Base-by-base conservation (phyloP, 2,797 vertebrate genomes). In the Heliangelus exortis region DNA sequence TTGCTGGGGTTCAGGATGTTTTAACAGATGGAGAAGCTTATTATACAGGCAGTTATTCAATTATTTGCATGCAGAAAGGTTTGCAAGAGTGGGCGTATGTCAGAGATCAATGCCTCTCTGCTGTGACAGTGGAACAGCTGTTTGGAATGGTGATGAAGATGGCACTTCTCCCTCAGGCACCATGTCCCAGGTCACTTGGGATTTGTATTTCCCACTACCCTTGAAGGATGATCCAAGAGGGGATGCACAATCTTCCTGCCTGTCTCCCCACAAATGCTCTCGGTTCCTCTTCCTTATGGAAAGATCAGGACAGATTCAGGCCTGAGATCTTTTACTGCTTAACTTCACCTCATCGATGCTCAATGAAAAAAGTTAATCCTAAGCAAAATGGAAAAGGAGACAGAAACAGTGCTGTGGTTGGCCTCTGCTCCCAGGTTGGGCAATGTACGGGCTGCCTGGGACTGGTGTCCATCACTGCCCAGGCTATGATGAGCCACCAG, bases 401-500 rank as follows among this genome's bases (percentile, higher is more conserved):
- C 11, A 39, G 25, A 55, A 83, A 18, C 13, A 3, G 4, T 43
- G 59, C 36, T 66, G 33, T 41, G 50, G 14, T 33, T 58, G 55
- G 31, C 18, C 69, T 16, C 34, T 66, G 58, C 34, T 66, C 48
- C 31, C 33, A 20, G 1, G 31, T 54, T 54, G 59, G 53, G 31
- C 36, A 29, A 15, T 3, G 15, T 23, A 28, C 51, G 31, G 79
- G n/a, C 65, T 73, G 39, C 9, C 17, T 48, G 41, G 15, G 33
- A 25, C 45, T 48, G 48, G 45, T 50, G 41, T 39, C 34, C 28
- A 5, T 26, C 48, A 22, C 43, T 45, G 43, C 7, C 31, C 0
- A 0, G 39, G 19, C 54, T 53, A 48, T 0, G 2, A 10, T 12
- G 21, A 67, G 48, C 59, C 28, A 22, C 33, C 0, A 2, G 20